phyloP scores from a whole-genome alignment of 2,113 vertebrate genomes.

The Rhegmatorhina hoffmannsi region DNA sequence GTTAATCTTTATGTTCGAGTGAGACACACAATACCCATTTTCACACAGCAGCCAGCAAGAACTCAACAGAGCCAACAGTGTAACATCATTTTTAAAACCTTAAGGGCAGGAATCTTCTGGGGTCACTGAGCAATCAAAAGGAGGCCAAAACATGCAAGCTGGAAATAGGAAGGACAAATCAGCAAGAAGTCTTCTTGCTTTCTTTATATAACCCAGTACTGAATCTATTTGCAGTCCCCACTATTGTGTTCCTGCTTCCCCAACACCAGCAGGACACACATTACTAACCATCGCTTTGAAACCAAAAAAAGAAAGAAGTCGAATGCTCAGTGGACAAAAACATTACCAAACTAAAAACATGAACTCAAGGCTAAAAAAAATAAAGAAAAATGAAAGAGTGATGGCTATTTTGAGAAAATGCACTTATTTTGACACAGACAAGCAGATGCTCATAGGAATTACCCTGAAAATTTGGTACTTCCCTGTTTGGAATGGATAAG shows the following conservation, averaged over 20 bases:
- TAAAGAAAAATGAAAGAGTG: rapidly evolving
- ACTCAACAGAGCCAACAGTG: neutral
- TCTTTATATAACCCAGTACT: neutral
- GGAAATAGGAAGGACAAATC: neutral
- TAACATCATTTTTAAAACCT: neutral
- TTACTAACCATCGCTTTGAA: neutral
- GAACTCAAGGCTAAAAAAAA: neutral
- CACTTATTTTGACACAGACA: neutral
- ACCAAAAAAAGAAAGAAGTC: neutral
- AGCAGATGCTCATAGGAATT: neutral
- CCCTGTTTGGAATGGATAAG: neutral
- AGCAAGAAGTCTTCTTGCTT: neutral
- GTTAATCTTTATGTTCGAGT: neutral
- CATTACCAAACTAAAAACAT: neutral
- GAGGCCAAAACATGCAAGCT: neutral
- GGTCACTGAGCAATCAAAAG: neutral
- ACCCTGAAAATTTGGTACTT: neutral
- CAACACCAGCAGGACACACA: neutral
- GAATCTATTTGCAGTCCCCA: neutral
- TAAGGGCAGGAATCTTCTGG: neutral
- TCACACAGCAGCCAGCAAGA: neutral
- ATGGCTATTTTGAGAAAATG: neutral
- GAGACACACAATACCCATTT: neutral
- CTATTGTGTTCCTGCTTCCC: neutral
- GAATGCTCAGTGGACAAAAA: neutral